phyloP scores from a whole-genome alignment of 2,797 vertebrate genomes.

The Lateolabrax maculatus region DNA sequence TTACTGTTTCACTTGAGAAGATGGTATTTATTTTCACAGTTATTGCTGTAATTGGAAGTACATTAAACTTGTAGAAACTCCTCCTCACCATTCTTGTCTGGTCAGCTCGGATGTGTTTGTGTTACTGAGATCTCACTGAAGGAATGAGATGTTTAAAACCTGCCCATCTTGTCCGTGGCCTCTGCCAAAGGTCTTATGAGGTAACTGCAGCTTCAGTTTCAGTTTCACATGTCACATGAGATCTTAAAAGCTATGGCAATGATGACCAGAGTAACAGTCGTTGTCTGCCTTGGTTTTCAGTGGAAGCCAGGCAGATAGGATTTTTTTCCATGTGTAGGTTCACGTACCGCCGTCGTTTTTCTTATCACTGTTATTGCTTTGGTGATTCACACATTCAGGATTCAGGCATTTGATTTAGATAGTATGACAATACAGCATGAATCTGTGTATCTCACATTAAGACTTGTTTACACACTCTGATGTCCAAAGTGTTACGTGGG shows the following conservation, averaged over 20 bases:
- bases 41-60: conserved; percentile 63
- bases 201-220: conserved; percentile 69
- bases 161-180: conserved; percentile 45
- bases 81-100: not conserved
- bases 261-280: conserved; percentile 74
- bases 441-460: conserved; percentile 43
- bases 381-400: conserved; percentile 71
- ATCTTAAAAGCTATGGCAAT: conserved; percentile 54
- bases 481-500: conserved; percentile 21
- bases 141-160: conserved; percentile 42
- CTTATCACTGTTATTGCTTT: conserved; percentile 77
- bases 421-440: conserved; percentile 24
- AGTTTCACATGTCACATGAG: conserved; percentile 39
- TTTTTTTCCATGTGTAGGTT: conserved; percentile 12
- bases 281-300: conserved; percentile 52
- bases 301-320: conserved; percentile 44
- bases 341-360: conserved; percentile 12
- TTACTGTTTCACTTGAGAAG: conserved; percentile 16
- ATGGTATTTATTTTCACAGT: conserved; percentile 37
- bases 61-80: conserved; percentile 1
- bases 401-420: conserved; percentile 55
- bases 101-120: conserved; percentile 13
- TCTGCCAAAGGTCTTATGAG: conserved; percentile 68
- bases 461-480: conserved; percentile 28
- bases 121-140: conserved; percentile 35